Evolutionary conservation across 30 jellyfish, hydroid and myxozoan species (phyloP).

Genomic region (Aurelia sp.): DNA sequence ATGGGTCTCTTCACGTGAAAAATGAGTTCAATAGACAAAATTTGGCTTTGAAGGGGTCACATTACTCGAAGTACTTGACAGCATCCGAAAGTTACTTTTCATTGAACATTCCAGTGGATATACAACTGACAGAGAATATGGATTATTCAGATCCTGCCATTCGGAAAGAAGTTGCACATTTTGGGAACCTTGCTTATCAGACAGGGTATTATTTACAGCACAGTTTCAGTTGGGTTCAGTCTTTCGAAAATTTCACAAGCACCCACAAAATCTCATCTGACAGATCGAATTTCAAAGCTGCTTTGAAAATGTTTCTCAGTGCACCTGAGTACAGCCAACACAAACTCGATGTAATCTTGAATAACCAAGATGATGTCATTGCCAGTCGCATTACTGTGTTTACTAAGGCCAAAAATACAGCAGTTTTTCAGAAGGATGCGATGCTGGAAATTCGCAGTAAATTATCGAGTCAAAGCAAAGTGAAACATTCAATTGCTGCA

Average conservation of each 20-base stretch:
- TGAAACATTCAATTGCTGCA: slow-evolving; percentile 3
- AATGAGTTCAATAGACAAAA: slow-evolving; percentile 20
- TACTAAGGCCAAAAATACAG: slow-evolving; percentile 12
- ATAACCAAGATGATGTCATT: slow-evolving; percentile 18
- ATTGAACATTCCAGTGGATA: slow-evolving; percentile 39
- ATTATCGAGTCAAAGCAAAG: slow-evolving; percentile 5
- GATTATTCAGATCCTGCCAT: slow-evolving; percentile 51
- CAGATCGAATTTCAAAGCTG: slow-evolving; percentile 26
- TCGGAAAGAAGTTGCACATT: slow-evolving; percentile 21
- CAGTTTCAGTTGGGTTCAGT: slow-evolving; percentile 19
- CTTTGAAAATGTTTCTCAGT: slow-evolving; percentile 24
- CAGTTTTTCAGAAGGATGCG: slow-evolving; percentile 61
- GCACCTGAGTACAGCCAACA: slow-evolving; percentile 5
- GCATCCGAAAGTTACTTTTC: slow-evolving; percentile 47
- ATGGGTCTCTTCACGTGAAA: slow-evolving; percentile 28
- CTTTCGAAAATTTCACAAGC: slow-evolving; percentile 18
- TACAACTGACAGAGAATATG: slow-evolving; percentile 23
- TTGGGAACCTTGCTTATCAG: slow-evolving; percentile 25
- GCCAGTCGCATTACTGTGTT: slow-evolving; percentile 47
- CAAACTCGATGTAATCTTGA: slow-evolving; percentile 25
- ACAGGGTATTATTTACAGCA: slow-evolving; percentile 50
- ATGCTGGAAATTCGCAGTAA: slow-evolving; percentile 31
- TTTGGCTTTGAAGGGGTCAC: slow-evolving; percentile 28
- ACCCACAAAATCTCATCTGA: slow-evolving; percentile 3
- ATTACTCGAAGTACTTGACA: slow-evolving; percentile 21